Percentiles rank a stretch among this genome's conserved stretches.
Conservation (phyloP, 2,888 invertebrate species). For the Amiota communis region DNA sequence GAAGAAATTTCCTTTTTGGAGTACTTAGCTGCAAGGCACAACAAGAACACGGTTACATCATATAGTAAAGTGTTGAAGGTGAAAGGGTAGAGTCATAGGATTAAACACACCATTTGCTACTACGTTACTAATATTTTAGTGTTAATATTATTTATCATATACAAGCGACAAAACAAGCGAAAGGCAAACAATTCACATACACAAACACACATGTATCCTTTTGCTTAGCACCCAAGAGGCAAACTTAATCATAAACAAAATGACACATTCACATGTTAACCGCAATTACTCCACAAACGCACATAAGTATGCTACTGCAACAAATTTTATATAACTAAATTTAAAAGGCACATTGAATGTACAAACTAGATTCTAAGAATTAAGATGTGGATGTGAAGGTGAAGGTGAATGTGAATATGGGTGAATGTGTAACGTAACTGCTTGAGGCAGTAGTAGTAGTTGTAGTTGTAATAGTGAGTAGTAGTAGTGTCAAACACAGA, state of each 20-base stretch:
- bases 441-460: not conserved
- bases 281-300: constrained; percentile 21
- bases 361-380: not conserved
- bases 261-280: constrained; percentile 9
- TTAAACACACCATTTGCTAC: no score
- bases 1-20: no score
- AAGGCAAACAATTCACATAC: constrained; percentile 11
- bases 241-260: not conserved
- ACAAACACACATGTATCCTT: constrained; percentile 25
- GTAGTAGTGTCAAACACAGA: constrained; percentile 47
- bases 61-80: no score
- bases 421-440: constrained; percentile 22
- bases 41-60: no score
- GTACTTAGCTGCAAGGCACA: no score
- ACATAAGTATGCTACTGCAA: constrained; percentile 53
- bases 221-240: constrained; percentile 16
- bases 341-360: constrained; percentile 19
- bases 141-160: no score
- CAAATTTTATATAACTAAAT: constrained; percentile 36
- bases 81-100: no score
- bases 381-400: not conserved
- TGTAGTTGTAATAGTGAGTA: no score
- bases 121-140: no score
- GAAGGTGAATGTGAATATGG: not conserved
- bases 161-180: not conserved